These are phyloP conservation scores for Pseudopipra pipra DNA, from an alignment of 2,113 vertebrate genomes.

Conservation along the genomic window DNA sequence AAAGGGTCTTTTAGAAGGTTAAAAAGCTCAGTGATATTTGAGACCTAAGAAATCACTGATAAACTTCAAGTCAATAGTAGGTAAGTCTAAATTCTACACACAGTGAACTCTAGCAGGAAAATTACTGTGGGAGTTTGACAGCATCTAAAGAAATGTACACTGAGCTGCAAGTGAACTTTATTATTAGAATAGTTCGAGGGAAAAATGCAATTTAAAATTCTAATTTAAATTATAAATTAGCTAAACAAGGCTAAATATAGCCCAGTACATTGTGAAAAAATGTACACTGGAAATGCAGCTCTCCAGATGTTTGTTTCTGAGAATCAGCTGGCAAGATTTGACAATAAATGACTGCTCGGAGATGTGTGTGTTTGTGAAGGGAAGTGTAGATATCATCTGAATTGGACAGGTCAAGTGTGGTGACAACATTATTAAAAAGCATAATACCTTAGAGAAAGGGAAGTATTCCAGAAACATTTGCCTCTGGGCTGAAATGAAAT, in stretches of 20 bases:
- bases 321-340: slow-evolving; percentile 28
- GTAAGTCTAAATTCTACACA: slow-evolving; percentile 63
- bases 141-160: background rate
- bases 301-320: slow-evolving; percentile 39
- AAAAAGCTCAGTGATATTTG: slow-evolving; percentile 66
- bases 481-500: slow-evolving; percentile 64
- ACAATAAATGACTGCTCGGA: slow-evolving; percentile 48
- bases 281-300: background rate
- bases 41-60: slow-evolving; percentile 62
- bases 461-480: slow-evolving; percentile 51
- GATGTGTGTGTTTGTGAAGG: slow-evolving; percentile 34
- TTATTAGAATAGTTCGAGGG: background rate
- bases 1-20: slow-evolving; percentile 45
- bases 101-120: slow-evolving; percentile 37
- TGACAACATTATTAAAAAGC: slow-evolving; percentile 63
- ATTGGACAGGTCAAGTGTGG: slow-evolving; percentile 67
- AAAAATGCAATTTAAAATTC: background rate
- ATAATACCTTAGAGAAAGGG: slow-evolving; percentile 57
- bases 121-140: slow-evolving; percentile 26
- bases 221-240: slow-evolving; percentile 20
- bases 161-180: slow-evolving; percentile 7
- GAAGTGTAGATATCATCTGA: slow-evolving; percentile 66
- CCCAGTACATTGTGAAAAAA: background rate
- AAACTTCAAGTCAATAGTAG: slow-evolving; percentile 61
- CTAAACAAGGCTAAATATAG: background rate